Evolutionary conservation across 2,113 vertebrate genomes (phyloP), one percentile per base, ranked within the genome.

Genomic region (Rissa tridactyla): DNA sequence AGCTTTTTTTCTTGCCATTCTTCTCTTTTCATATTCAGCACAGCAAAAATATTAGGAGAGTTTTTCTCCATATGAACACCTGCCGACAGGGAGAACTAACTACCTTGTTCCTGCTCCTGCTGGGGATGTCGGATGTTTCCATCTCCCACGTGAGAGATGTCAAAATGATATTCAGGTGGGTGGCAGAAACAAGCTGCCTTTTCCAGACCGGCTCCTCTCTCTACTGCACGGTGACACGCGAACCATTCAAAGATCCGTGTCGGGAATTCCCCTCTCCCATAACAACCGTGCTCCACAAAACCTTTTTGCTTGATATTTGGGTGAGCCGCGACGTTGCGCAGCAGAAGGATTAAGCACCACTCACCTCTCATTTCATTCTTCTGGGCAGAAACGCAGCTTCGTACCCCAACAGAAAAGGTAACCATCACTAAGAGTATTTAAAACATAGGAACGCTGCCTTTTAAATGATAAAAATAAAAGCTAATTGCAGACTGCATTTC

Each of bases 211-310:
- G 29, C 55, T 78, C 49, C 68, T 66, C 70, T 82, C 44, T 12
- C 11, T 23, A 36, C 25, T 23, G 44, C 4, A 1, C 0, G 0
- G 54, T 0, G 1, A 82, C 32, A 77, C 12, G 34, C 1, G 2
- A 57, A 32, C 32, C 17, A 15, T 34, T 88, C 40, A 42, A 36
- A 73, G 82, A 82, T 47, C 29, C 64, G n/a, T 14, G 36, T 46
- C 23, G 10, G 55, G 62, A 92, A 81, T 78, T 86, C 62, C 66
- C 51, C 42, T 82, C 85, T 83, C 69, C 44, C 46, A 6, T 25
- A 75, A 86, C 30, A 83, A 42, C 54, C 34, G 36, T 4, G 34
- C 72, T 69, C 76, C 77, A 42, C 40, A 86, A 55, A 79, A 69
- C 40, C 17, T 80, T 58, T 40, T 34, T 34, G 30, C 20, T 46